These are phyloP conservation scores for Lycopodina hypogea DNA, from an alignment of 37 sponge, comb jelly and placozoan species.

Conservation along the genomic window DNA sequence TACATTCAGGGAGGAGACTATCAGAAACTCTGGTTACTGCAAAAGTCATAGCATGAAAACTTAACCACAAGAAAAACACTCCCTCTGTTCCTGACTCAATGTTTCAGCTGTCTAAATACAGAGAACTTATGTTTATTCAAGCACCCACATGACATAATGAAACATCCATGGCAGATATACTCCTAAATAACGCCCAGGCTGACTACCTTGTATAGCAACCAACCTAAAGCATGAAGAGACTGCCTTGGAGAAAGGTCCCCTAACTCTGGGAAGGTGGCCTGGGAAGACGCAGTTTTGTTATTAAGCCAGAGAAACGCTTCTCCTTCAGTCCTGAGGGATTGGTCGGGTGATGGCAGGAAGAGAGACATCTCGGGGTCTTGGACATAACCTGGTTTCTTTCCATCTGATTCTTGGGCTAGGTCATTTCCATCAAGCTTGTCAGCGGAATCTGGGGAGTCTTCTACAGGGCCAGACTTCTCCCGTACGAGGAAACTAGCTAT, in stretches of 20 bases:
- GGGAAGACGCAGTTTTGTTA: constrained; percentile 21
- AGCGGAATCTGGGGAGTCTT: background rate
- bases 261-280: constrained; percentile 5
- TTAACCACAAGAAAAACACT: no score
- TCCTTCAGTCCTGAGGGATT: constrained; percentile 17
- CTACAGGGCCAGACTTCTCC: background rate
- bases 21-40: background rate
- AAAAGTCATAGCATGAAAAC: no score
- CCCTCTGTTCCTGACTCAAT: no score
- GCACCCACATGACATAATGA: no score
- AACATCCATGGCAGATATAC: no score
- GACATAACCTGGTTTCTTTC: background rate
- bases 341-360: background rate
- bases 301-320: constrained; percentile 8
- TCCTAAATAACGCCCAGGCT: no score
- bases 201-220: no score
- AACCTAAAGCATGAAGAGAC: constrained; percentile 32
- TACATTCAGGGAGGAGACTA: background rate
- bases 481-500: constrained; percentile 28
- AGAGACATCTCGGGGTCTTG: background rate
- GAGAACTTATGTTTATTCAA: no score
- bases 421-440: background rate
- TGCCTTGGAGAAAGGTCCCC: constrained; percentile 7
- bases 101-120: no score
- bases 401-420: no score